Conservation (phyloP, 2,113 vertebrate species). For the Aplodontia rufa region DNA sequence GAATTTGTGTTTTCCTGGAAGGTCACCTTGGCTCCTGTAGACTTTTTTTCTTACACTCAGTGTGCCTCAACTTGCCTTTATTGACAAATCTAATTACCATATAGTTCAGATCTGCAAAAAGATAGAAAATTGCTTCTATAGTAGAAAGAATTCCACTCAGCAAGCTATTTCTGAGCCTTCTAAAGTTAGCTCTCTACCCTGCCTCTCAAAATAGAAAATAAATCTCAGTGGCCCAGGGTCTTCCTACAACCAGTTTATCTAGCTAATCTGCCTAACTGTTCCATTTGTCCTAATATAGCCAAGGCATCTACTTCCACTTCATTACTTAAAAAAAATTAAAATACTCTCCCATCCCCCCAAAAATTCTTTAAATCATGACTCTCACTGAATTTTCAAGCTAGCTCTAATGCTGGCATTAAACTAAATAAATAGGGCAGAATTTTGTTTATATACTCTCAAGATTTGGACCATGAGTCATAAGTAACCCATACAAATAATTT, state of each 20-base stretch:
- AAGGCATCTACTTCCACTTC: neutral
- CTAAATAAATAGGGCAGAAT: slow-evolving; percentile 38
- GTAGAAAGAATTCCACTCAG: neutral
- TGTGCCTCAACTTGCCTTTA: neutral
- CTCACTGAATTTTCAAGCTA: neutral
- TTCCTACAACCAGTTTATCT: neutral
- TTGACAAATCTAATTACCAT: neutral
- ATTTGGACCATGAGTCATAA: slow-evolving; percentile 15
- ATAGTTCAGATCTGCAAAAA: neutral
- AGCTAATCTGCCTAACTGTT: neutral
- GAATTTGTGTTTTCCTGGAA: neutral
- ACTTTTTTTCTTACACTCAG: neutral
- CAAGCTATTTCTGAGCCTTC: neutral
- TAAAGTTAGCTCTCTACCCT: neutral
- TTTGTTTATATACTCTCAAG: slow-evolving; percentile 9
- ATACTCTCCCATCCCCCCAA: neutral
- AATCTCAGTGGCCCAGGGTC: neutral
- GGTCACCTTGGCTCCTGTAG: neutral
- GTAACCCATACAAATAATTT: slow-evolving; percentile 40
- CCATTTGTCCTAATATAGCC: neutral
- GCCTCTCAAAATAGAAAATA: neutral
- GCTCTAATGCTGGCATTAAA: slow-evolving; percentile 33
- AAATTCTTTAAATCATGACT: slow-evolving; percentile 27
- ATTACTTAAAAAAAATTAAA: neutral
- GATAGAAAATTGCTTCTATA: neutral